Evolutionary conservation across 1,140 invertebrate genomes (phyloP).

Genomic region (Temnothorax nylanderi): DNA sequence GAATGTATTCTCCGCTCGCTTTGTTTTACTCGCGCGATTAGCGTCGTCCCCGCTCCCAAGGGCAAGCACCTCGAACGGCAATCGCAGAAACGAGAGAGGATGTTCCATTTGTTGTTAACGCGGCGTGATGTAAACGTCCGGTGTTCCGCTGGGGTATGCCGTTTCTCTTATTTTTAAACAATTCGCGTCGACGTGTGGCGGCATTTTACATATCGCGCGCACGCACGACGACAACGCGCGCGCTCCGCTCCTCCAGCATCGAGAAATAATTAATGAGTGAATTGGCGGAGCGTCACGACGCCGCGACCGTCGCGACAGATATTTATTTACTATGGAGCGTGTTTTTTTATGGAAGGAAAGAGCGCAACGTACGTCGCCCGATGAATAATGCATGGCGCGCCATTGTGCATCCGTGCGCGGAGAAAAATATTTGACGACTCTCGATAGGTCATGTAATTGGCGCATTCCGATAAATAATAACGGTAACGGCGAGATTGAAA

Average conservation of each 20-base stretch:
- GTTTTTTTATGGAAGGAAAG: conserved; percentile 23
- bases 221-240: not conserved
- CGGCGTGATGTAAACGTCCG: conserved; percentile 44
- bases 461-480: conserved; percentile 42
- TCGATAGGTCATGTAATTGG: conserved; percentile 21
- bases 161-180: not conserved
- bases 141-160: not conserved
- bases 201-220: conserved; percentile 20
- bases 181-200: conserved; percentile 4
- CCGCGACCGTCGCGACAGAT: not conserved
- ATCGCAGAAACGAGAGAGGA: conserved; percentile 51
- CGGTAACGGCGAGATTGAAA: not conserved
- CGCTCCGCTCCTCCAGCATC: not conserved
- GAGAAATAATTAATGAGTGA: conserved; percentile 16
- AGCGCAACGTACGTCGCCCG: conserved; percentile 22
- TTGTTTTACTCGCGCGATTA: conserved; percentile 33
- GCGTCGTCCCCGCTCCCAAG: not conserved
- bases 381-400: conserved; percentile 63
- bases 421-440: conserved; percentile 65
- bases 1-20: not conserved
- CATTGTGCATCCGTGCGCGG: conserved; percentile 22
- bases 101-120: conserved; percentile 43
- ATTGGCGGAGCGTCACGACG: not conserved
- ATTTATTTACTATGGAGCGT: conserved; percentile 56
- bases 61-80: conserved; percentile 46